phyloP scores from a whole-genome alignment of 64 coral and sea anemone genomes.

The Montipora foliosa region DNA sequence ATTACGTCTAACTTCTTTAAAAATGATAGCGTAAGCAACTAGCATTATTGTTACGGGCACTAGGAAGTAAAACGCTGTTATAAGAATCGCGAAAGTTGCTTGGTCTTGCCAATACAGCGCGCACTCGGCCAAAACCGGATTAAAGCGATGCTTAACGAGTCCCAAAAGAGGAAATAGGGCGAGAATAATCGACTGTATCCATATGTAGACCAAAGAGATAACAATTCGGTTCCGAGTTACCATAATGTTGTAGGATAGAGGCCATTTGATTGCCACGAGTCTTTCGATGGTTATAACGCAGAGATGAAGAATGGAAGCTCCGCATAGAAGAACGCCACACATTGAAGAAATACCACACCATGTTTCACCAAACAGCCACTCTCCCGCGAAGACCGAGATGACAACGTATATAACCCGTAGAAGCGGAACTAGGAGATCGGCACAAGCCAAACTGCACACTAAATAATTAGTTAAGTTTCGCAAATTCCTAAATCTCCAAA shows the following conservation, averaged over 20 bases:
- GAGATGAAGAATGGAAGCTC: conserved; percentile 88
- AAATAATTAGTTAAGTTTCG: conserved; percentile 86
- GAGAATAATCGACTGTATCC: conserved; percentile 68
- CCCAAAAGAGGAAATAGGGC: conserved; percentile 69
- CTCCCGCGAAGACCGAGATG: conserved; percentile 63
- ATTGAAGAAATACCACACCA: conserved; percentile 86
- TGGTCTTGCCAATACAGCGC: conserved; percentile 82
- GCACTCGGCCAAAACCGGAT: conserved; percentile 63
- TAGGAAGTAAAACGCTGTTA: conserved; percentile 79
- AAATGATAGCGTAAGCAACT: conserved; percentile 72
- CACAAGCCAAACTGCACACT: conserved; percentile 80
- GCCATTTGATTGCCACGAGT: conserved; percentile 88
- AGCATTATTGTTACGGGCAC: conserved; percentile 73
- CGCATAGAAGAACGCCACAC: conserved; percentile 80
- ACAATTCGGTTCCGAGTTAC: conserved; percentile 69
- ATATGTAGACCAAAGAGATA: conserved; percentile 65
- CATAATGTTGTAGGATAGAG: conserved; percentile 66
- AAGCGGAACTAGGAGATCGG: conserved; percentile 76
- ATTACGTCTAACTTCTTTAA: conserved; percentile 84
- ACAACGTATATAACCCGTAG: conserved; percentile 71
- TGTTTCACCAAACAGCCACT: conserved; percentile 75
- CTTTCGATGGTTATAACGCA: conserved; percentile 82
- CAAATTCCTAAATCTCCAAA: conserved; percentile 90
- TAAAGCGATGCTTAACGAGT: conserved; percentile 76
- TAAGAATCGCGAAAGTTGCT: conserved; percentile 64